These are phyloP conservation scores for Heliconius ethilla DNA, from an alignment of 2,888 invertebrate species.

Conservation along the genomic window DNA sequence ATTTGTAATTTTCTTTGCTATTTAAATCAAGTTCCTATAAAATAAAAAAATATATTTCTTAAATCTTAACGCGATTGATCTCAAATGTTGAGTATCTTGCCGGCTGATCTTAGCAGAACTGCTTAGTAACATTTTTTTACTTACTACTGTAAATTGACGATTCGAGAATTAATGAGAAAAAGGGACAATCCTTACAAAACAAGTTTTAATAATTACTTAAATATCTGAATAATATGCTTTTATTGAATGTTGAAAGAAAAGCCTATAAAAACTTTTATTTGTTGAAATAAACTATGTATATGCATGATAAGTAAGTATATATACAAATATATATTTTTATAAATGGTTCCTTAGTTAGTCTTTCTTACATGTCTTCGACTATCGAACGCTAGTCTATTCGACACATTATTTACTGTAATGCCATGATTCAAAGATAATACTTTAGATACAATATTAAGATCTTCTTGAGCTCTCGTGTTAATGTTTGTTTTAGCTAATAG, in stretches of 20 bases:
- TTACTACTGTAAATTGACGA: too few relatives aligned
- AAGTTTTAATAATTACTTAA: background rate
- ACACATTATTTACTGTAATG: conserved; percentile 75
- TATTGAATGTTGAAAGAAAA: background rate
- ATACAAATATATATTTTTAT: too few relatives aligned
- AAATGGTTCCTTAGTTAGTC: conserved; percentile 34
- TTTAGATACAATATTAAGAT: conserved; percentile 90
- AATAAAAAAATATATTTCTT: too few relatives aligned
- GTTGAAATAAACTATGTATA: background rate
- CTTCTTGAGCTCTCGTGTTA: conserved; percentile 84
- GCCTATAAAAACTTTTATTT: background rate
- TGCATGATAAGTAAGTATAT: background rate
- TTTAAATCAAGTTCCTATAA: background rate
- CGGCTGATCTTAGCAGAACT: too few relatives aligned
- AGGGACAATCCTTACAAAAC: background rate
- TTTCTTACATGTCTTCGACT: conserved; percentile 67
- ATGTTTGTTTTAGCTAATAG: conserved; percentile 85
- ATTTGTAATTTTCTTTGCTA: background rate
- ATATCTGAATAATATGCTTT: background rate
- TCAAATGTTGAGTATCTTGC: too few relatives aligned
- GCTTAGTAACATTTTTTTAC: too few relatives aligned
- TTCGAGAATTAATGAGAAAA: too few relatives aligned
- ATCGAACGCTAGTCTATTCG: conserved; percentile 72
- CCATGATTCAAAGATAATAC: conserved; percentile 90
- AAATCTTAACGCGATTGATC: too few relatives aligned